phyloP scores from a whole-genome alignment of 2,888 invertebrate genomes.

The Limnephilus lunatus region DNA sequence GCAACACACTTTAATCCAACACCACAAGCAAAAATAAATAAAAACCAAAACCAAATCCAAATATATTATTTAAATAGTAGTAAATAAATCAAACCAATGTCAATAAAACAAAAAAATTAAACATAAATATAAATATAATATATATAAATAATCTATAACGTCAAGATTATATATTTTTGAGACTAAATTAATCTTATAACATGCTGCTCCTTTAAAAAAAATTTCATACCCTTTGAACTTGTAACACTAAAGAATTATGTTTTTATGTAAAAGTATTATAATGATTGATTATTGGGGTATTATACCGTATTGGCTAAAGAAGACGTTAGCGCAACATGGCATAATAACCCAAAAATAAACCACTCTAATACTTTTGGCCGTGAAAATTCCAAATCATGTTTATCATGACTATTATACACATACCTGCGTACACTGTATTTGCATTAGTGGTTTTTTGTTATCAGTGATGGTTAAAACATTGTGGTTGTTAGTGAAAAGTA shows the following conservation, averaged over 20 bases:
- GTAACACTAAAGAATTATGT: not conserved
- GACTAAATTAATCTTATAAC: not conserved
- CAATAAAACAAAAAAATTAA: not conserved
- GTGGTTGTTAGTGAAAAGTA: slow-evolving; percentile 14
- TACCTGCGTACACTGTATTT: not conserved
- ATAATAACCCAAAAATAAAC: no score
- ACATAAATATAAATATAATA: no score
- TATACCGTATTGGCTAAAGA: no score
- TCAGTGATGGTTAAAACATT: not conserved
- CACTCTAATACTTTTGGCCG: no score
- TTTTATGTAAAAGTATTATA: not conserved
- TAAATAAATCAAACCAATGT: not conserved
- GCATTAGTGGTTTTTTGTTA: not conserved
- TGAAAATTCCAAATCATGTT: not conserved
- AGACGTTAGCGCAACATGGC: no score
- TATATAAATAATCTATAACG: no score
- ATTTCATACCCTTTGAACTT: not conserved
- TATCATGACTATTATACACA: not conserved
- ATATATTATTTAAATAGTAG: not conserved
- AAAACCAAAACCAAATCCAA: not conserved
- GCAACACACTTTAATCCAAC: not conserved
- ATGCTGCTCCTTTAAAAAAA: not conserved
- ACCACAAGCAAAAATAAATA: not conserved
- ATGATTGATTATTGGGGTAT: no score
- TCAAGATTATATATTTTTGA: not conserved